Base-by-base conservation (phyloP, 2,113 vertebrate species). In the Periophthalmodon schlosseri region DNA sequence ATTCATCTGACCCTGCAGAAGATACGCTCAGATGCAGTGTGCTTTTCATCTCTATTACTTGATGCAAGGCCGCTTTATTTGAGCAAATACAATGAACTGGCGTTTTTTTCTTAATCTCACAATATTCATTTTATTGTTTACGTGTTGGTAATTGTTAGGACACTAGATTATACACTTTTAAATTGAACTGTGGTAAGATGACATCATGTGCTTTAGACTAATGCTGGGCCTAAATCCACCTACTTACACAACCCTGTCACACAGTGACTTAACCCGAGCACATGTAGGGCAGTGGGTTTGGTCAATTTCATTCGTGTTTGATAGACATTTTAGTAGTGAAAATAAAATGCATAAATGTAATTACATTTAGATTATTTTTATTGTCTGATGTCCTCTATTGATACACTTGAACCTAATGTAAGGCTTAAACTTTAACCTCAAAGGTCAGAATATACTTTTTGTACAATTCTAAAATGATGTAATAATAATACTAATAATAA, bases 171-270 rank as follows among this genome's bases (percentile, higher is more conserved):
- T 36, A 79, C 69, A n/a, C 80, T 74, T 69, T 58, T 84, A 77
- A 76, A 67, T 79, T 47, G 76, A 80, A 75, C 67, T 57, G 24
- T 64, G 74, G 50, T 60, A 61, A 78, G 72, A 86, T 91, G 91
- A 89, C 89, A 87, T 88, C 87, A 90, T 88, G 80, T 84, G 83
- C 78, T 88, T 80, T 84, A 76, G 74, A 74, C 83, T 91, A 89
- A 91, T 79, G 63, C 83, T 87, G 74, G 70, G 86, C 86, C 88
- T 88, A 88, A 90, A 90, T 90, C 90, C 86, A 86, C 86, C 86
- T 82, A 83, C 82, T 91, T 88, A 84, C 76, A 69, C 64, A 5
- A 61, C 71, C 78, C 74, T 87, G 78, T 80, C 79, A 78, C 73
- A 87, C 85, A 73, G 78, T 58, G 86, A 81, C 80, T 80, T 75